Conservation (phyloP, 2,113 vertebrate genomes). For the Gavia stellata region DNA sequence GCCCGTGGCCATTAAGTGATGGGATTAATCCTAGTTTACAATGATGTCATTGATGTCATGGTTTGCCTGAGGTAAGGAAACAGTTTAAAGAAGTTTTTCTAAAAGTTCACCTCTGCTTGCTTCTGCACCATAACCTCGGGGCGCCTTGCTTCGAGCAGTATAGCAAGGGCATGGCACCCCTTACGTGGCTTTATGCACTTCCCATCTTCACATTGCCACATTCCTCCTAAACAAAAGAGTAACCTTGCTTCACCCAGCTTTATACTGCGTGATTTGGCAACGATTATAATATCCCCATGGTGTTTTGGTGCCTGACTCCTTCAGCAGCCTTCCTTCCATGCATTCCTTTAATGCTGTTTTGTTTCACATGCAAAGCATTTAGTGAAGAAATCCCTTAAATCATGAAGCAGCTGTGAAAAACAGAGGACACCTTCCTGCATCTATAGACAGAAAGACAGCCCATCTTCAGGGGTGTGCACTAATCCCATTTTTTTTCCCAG, state of each 20-base stretch:
- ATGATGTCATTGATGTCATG: neutral
- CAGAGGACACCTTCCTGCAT: neutral
- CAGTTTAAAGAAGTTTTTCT: neutral
- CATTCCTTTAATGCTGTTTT: neutral
- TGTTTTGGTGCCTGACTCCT: neutral
- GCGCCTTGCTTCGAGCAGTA: neutral
- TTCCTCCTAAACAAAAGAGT: neutral
- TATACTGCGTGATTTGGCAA: neutral
- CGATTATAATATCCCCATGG: neutral
- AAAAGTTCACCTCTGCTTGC: neutral
- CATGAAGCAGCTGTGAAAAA: neutral
- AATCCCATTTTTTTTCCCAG: neutral
- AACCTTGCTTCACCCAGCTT: neutral
- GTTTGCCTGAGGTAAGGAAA: neutral
- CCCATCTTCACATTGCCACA: neutral
- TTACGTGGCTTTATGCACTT: neutral
- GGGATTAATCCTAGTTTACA: neutral
- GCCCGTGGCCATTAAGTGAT: neutral
- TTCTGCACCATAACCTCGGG: accelerated
- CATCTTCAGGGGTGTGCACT: neutral
- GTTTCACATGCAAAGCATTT: neutral
- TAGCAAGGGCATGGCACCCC: neutral
- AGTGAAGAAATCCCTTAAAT: neutral
- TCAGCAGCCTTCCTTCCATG: neutral
- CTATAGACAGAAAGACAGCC: neutral